Evolutionary conservation across 2,888 invertebrate genomes (phyloP).

Genomic region (Lissocephala sabroskyi): DNA sequence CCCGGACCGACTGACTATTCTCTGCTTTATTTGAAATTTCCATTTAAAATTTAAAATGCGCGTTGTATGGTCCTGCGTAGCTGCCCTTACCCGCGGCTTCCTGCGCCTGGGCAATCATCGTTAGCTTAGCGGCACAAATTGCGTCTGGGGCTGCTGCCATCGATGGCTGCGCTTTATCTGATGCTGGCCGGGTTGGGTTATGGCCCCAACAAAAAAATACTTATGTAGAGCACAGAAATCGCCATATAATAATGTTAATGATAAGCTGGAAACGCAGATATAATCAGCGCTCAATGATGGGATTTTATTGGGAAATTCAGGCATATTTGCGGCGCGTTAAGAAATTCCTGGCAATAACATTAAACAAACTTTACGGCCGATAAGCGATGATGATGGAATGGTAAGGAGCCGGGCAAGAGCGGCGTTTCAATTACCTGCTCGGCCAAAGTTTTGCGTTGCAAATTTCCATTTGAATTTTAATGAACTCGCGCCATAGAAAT

Average conservation of each 20-base stretch:
- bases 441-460: neutral
- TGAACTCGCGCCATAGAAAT: conserved; percentile 7
- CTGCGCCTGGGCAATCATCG: neutral
- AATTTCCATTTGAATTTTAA: conserved; percentile 21
- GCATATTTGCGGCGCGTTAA: conserved; percentile 52
- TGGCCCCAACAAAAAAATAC: conserved; percentile 9
- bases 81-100: conserved; percentile 9
- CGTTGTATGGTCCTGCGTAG: conserved; percentile 19
- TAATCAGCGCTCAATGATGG: too few species aligned
- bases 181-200: conserved; percentile 14
- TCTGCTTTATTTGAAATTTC: conserved; percentile 59
- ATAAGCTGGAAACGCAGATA: conserved; percentile 31
- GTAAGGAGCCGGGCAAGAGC: too few species aligned
- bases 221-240: conserved; percentile 25
- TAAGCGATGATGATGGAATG: too few species aligned
- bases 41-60: conserved; percentile 63
- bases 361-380: conserved; percentile 21
- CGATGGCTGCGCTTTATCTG: conserved; percentile 30
- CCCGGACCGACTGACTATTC: too few species aligned
- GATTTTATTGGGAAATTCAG: conserved; percentile 51
- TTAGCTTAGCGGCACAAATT: conserved; percentile 52
- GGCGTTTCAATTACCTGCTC: neutral
- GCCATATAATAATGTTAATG: conserved; percentile 57
- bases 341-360: conserved; percentile 38
- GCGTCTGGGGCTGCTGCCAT: conserved; percentile 28